phyloP scores from a whole-genome alignment of 2,113 vertebrate species.

The Chaetura pelagica region DNA sequence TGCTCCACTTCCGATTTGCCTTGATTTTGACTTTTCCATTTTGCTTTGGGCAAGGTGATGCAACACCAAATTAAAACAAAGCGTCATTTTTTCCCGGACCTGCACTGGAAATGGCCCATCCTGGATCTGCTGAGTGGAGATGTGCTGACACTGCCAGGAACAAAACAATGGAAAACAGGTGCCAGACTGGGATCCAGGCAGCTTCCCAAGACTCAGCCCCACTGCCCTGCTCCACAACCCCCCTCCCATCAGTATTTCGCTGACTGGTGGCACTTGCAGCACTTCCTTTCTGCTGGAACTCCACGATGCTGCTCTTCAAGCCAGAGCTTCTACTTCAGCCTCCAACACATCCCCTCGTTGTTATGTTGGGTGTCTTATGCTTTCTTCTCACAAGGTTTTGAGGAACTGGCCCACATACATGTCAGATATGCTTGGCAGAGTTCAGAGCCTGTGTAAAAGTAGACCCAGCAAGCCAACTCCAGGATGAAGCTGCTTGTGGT shows the following conservation, averaged over 20 bases:
- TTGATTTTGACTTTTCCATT: background rate
- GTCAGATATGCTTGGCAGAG: background rate
- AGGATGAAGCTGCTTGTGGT: background rate
- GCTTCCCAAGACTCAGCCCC: background rate
- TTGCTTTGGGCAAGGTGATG: background rate
- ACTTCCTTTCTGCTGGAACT: background rate
- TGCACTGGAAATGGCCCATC: background rate
- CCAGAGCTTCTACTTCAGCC: background rate
- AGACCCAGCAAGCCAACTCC: background rate
- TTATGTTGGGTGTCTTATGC: no score
- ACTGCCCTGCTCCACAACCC: rapidly evolving
- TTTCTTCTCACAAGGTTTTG: background rate
- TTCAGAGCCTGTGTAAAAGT: background rate
- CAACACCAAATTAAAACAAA: background rate
- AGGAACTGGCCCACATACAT: background rate
- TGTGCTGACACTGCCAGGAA: background rate
- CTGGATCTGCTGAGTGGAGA: background rate
- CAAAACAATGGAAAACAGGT: background rate
- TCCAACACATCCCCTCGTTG: background rate
- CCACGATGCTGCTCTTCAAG: background rate
- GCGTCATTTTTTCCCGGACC: background rate
- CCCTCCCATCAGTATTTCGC: background rate
- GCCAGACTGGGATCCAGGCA: background rate
- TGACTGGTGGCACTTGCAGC: background rate
- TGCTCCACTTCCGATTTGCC: background rate